Evolutionary conservation across 2,113 vertebrate genomes (phyloP).

Genomic region (Morone saxatilis): DNA sequence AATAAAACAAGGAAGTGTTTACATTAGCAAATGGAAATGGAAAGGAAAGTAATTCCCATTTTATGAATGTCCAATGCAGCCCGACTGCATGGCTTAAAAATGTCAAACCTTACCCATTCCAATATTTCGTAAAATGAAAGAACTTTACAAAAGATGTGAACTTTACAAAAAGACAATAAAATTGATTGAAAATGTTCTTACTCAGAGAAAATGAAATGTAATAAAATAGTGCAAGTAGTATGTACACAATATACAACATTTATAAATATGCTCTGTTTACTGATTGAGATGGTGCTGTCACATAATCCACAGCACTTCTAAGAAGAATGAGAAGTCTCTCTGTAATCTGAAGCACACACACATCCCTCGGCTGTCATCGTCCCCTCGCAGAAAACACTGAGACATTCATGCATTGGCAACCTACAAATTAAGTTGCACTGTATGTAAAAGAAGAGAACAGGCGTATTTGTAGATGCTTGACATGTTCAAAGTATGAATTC

Average conservation of each 20-base stretch:
- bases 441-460: not conserved
- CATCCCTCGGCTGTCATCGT: conserved; percentile 2
- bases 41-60: not conserved
- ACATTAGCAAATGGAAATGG: conserved; percentile 10
- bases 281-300: conserved; percentile 31
- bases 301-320: conserved; percentile 36
- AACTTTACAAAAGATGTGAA: not conserved
- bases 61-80: conserved; percentile 19
- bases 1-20: conserved; percentile 34
- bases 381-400: conserved; percentile 8
- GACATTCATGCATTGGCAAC: conserved; percentile 13
- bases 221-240: conserved; percentile 68
- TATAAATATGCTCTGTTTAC: conserved; percentile 76
- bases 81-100: not conserved
- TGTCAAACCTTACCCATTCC: not conserved
- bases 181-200: conserved; percentile 29
- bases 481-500: conserved; percentile 87
- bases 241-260: conserved; percentile 73
- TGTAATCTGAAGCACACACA: conserved; percentile 20
- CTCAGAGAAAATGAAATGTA: conserved; percentile 30
- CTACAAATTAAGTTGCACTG: not conserved
- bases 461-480: not conserved
- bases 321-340: conserved; percentile 22
- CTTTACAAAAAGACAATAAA: conserved; percentile 44
- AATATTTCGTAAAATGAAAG: conserved; percentile 25